These are phyloP conservation scores for Triplophysa yarkandensis DNA, from an alignment of 2,797 vertebrate species.

Conservation along the genomic window DNA sequence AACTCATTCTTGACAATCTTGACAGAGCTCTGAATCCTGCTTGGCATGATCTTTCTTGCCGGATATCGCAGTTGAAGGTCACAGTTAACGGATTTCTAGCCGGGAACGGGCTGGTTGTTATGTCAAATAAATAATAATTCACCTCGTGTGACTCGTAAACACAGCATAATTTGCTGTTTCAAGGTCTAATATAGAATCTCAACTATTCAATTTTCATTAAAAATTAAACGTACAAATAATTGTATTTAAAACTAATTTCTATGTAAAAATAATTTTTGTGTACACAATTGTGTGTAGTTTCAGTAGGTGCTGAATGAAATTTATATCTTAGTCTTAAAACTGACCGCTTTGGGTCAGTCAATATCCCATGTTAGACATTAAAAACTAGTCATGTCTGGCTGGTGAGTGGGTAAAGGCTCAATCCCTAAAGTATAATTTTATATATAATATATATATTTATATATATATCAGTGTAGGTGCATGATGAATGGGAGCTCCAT, in stretches of 20 bases:
- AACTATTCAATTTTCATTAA: background rate
- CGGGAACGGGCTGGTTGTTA: background rate
- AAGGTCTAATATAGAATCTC: background rate
- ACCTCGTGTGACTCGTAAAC: background rate
- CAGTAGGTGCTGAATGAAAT: background rate
- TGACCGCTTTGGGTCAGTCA: background rate
- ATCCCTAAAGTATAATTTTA: background rate
- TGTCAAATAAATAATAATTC: conserved; percentile 7
- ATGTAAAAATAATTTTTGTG: no score
- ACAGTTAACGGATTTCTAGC: conserved; percentile 4
- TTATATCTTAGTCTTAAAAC: background rate
- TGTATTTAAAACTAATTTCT: no score
- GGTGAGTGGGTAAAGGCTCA: background rate
- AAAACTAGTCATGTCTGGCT: background rate
- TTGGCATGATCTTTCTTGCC: background rate
- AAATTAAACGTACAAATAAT: background rate
- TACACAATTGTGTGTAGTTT: background rate
- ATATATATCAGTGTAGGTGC: background rate
- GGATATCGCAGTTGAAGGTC: conserved; percentile 10
- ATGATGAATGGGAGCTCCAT: no score
- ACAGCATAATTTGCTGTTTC: background rate
- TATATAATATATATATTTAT: no score
- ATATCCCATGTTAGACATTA: background rate
- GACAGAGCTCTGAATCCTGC: conserved; percentile 8
- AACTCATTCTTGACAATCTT: conserved; percentile 27